Base-by-base conservation (phyloP, 2,797 vertebrate species). In the Champsocephalus gunnari region DNA sequence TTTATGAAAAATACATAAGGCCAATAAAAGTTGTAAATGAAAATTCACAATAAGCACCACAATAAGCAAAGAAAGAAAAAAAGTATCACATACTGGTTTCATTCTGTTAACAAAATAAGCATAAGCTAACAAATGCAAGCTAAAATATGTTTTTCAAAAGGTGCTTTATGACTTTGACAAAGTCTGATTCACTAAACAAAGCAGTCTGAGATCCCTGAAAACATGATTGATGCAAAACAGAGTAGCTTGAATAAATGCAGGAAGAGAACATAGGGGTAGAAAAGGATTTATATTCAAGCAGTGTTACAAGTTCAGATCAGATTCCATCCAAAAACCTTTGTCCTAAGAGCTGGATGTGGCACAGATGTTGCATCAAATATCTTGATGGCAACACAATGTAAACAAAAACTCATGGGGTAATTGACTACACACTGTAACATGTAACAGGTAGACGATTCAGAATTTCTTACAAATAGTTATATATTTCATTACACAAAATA, bases 1-100 rank as follows among this genome's bases (percentile, higher is more conserved):
- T 92, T 86, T 92, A 88, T 92, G 86, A 93, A 93, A 94, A 93
- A 91, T 91, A 94, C 90, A 95, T 89, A 91, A 91, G 89, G 89
- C 83, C 89, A 89, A 92, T 83, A 91, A 88, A 95, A 89, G 75
- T 88, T 84, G 17, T 38, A 92, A 92, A 87, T 73, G 76, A 90
- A 89, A 89, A 73, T 76, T 84, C 86, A 93, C 87, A 93, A 81
- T 61, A 88, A 93, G 89, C 86, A 89, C 88, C 88, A 93, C 92
- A 92, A 82, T 83, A 90, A 92, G 86, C 86, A 66, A 78, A 87
- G 81, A 71, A 66, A 70, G 61, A 32, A 75, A 61, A 54, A 28
- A 87, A 76, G n/a, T 73, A 74, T 81, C 69, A 91, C 83, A 87
- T 78, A 80, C 65, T 73, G 73, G 34, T 84, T 86, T 84, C 71